A percentile compares a stretch with the other conserved stretches of the same genome.
These are phyloP conservation scores for Erebia aethiops DNA, from an alignment of 2,888 invertebrate species.

Conservation along the genomic window DNA sequence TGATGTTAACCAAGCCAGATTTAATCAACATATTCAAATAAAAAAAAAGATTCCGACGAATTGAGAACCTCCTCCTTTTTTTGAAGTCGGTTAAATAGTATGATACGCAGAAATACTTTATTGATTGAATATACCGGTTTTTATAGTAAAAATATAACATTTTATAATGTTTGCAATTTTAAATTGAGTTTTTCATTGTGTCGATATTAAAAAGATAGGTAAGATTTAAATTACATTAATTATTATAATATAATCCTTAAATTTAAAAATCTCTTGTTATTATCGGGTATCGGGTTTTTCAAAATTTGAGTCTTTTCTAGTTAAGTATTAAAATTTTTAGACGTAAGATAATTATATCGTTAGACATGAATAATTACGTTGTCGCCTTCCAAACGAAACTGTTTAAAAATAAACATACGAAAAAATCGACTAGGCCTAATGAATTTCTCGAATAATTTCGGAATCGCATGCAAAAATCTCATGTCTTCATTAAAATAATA, in stretches of 20 bases:
- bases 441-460: conserved; percentile 9
- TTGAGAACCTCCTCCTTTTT: too few relatives aligned
- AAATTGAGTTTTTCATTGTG: background rate
- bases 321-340: conserved; percentile 24
- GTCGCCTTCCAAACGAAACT: background rate
- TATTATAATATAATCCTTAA: background rate
- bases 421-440: conserved; percentile 12
- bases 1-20: background rate
- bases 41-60: too few relatives aligned
- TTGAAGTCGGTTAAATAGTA: too few relatives aligned
- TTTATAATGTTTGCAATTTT: background rate
- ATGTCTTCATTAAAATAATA: conserved; percentile 2
- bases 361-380: background rate
- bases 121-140: background rate
- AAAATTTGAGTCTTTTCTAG: conserved; percentile 26
- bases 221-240: background rate
- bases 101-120: background rate
- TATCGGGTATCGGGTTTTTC: conserved; percentile 28
- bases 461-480: background rate
- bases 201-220: conserved; percentile 3
- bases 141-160: background rate
- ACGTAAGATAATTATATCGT: conserved; percentile 22
- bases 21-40: background rate
- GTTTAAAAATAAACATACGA: background rate
- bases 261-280: conserved; percentile 11